Evolutionary conservation across 2,113 vertebrate genomes (phyloP).

Genomic region (Balaeniceps rex): DNA sequence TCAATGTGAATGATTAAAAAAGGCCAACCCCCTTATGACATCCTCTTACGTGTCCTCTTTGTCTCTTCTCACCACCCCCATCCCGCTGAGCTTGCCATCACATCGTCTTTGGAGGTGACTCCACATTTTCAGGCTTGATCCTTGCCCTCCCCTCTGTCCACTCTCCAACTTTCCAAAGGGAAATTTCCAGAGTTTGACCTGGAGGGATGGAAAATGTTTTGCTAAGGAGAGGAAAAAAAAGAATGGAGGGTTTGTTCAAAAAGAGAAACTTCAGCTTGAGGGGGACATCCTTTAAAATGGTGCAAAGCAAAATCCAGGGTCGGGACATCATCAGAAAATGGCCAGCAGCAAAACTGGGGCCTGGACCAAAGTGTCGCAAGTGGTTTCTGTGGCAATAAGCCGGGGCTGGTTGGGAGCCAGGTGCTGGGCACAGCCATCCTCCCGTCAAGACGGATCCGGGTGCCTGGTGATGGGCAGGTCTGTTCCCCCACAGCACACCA

Average conservation of each 20-base stretch:
- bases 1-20: not conserved
- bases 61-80: accelerated
- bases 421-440: not conserved
- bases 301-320: not conserved
- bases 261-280: not conserved
- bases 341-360: not conserved
- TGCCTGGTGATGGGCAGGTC: not conserved
- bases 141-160: not conserved
- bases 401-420: accelerated
- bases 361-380: not conserved
- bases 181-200: not conserved
- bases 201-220: not conserved
- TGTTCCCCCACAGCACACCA: not conserved
- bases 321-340: not conserved
- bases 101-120: not conserved
- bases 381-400: not conserved
- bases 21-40: not conserved
- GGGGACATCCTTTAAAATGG: not conserved
- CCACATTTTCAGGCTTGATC: not conserved
- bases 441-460: not conserved
- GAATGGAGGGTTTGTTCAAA: not conserved
- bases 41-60: not conserved
- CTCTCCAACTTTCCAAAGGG: not conserved
- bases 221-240: not conserved
- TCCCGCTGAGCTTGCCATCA: accelerated